Conservation (phyloP, 2,888 invertebrate genomes). For the Pterostichus niger region DNA sequence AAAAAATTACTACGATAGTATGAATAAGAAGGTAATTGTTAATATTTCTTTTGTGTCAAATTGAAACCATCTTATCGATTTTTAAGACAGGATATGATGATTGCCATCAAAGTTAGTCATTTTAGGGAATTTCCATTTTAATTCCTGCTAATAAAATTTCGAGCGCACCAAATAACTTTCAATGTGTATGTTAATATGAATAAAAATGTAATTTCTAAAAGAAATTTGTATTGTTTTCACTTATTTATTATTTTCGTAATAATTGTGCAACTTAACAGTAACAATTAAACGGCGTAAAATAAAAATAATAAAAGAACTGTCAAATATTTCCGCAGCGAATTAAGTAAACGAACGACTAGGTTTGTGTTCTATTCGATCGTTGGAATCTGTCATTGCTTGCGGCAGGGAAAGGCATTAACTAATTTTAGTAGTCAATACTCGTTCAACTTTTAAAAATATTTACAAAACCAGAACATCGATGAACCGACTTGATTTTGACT, state of each 20-base stretch:
- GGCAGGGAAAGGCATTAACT: constrained; percentile 59
- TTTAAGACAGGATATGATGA: constrained; percentile 3
- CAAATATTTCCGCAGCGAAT: neutral
- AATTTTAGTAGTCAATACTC: constrained; percentile 4
- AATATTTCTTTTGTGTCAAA: neutral
- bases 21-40: too few species aligned
- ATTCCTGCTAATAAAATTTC: neutral
- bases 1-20: too few species aligned
- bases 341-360: neutral
- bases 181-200: constrained; percentile 28
- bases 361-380: constrained; percentile 40
- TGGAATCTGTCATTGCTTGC: constrained; percentile 48
- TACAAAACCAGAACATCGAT: constrained; percentile 17
- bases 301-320: constrained; percentile 6
- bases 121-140: constrained; percentile 22
- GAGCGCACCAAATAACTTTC: neutral
- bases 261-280: constrained; percentile 48
- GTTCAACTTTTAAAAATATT: constrained; percentile 37
- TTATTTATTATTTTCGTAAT: constrained; percentile 59
- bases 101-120: neutral
- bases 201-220: constrained; percentile 44
- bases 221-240: constrained; percentile 58
- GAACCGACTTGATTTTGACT: constrained; percentile 16
- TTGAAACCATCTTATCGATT: neutral
- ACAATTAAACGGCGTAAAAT: constrained; percentile 12